phyloP scores from a whole-genome alignment of 2,113 vertebrate genomes.

The Tylochromis polylepis region DNA sequence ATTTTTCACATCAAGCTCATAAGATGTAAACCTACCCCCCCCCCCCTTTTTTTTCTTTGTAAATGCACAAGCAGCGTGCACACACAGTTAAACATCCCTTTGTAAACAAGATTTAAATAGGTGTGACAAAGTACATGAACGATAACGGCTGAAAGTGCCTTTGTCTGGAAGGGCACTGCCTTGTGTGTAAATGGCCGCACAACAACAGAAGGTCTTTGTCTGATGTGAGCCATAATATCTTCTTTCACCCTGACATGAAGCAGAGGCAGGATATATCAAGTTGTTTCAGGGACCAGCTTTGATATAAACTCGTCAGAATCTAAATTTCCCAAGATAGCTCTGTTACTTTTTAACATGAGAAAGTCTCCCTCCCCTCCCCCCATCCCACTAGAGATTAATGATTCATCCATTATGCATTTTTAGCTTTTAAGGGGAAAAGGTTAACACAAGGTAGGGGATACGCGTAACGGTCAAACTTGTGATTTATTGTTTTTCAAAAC shows the following conservation, averaged over 20 bases:
- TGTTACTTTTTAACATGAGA: not conserved
- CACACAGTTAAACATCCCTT: constrained; percentile 13
- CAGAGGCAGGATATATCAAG: not conserved
- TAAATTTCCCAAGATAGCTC: not conserved
- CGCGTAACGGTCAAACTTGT: not conserved
- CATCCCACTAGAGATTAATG: not conserved
- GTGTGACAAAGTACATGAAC: not conserved
- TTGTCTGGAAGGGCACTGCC: not conserved
- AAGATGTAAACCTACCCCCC: not conserved
- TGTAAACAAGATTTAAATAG: constrained; percentile 9
- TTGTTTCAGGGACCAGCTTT: not conserved
- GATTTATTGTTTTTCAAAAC: not conserved
- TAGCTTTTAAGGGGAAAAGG: not conserved
- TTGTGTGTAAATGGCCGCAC: not conserved
- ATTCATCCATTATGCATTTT: not conserved
- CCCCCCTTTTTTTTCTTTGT: not conserved
- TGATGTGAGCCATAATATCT: not conserved
- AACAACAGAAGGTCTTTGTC: not conserved
- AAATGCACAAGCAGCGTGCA: not conserved
- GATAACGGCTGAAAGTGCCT: constrained; percentile 35
- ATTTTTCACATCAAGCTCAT: not conserved
- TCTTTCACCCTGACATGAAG: not conserved
- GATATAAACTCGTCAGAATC: not conserved
- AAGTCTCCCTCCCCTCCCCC: too few species aligned
- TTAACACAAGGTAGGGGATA: not conserved